Conservation (phyloP, 2,797 vertebrate genomes). For the Nothura maculosa region DNA sequence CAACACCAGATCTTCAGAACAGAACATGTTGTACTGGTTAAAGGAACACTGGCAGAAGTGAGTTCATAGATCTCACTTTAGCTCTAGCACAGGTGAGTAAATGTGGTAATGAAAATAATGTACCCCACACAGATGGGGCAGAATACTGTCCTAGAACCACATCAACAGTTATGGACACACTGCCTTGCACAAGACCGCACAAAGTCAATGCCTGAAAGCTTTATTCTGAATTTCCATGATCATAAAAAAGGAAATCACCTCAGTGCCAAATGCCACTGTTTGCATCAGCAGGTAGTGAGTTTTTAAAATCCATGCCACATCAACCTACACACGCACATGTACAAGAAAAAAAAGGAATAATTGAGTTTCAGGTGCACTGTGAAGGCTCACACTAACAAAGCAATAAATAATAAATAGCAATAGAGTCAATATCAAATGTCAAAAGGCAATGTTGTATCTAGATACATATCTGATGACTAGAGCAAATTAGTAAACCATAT, state of each 20-base stretch:
- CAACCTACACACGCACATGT: accelerated
- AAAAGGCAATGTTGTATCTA: conserved; percentile 5
- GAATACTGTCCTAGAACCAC: background rate
- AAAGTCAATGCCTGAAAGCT: background rate
- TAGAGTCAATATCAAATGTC: background rate
- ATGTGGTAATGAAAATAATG: background rate
- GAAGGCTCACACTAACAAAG: background rate
- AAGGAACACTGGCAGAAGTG: background rate
- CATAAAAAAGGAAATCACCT: background rate
- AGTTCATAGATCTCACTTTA: accelerated
- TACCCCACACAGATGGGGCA: background rate
- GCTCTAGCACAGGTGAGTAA: background rate
- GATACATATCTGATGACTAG: conserved; percentile 16
- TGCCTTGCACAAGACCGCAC: background rate
- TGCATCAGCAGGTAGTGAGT: background rate
- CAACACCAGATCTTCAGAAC: background rate
- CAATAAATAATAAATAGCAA: background rate
- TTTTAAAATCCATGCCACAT: background rate
- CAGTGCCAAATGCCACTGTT: accelerated
- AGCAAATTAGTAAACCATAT: background rate
- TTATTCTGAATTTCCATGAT: background rate
- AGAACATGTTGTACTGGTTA: background rate
- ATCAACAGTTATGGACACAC: background rate
- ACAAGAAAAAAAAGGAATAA: background rate
- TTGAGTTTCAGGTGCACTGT: background rate